A percentile compares a stretch with the other conserved stretches of the same genome.
These are phyloP conservation scores for Sepioteuthis lessoniana DNA, from an alignment of 2,888 invertebrate genomes.

Conservation along the genomic window DNA sequence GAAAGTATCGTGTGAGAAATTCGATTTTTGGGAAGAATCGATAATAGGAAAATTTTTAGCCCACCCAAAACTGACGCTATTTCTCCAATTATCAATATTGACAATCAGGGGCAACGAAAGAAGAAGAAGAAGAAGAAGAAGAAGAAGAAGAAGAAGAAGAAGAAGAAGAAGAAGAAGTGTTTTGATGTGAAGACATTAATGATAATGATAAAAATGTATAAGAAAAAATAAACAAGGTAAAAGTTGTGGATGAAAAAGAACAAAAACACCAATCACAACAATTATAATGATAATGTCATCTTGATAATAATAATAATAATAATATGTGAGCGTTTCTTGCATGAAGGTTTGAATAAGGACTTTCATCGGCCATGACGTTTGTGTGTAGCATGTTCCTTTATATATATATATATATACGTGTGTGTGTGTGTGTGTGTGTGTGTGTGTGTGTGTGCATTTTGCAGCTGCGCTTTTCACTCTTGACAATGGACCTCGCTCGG, in stretches of 20 bases:
- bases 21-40: background rate
- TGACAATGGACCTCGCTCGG: slow-evolving; percentile 7
- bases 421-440: background rate
- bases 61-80: background rate
- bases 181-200: too few relatives aligned
- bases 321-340: background rate
- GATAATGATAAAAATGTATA: too few relatives aligned
- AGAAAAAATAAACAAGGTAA: too few relatives aligned
- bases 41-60: background rate
- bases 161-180: background rate
- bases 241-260: too few relatives aligned
- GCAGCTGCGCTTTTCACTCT: background rate
- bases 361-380: background rate
- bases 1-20: background rate
- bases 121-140: background rate
- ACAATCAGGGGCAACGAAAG: background rate
- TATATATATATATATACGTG: background rate
- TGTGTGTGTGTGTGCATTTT: background rate
- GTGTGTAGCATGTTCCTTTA: background rate
- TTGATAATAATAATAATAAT: too few relatives aligned
- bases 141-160: background rate
- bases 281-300: too few relatives aligned
- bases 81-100: background rate
- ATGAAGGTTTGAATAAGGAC: background rate
- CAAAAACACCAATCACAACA: too few relatives aligned